These are phyloP conservation scores for Brachionus paranguensis DNA, from an alignment of 1,140 invertebrate species.

Conservation along the genomic window DNA sequence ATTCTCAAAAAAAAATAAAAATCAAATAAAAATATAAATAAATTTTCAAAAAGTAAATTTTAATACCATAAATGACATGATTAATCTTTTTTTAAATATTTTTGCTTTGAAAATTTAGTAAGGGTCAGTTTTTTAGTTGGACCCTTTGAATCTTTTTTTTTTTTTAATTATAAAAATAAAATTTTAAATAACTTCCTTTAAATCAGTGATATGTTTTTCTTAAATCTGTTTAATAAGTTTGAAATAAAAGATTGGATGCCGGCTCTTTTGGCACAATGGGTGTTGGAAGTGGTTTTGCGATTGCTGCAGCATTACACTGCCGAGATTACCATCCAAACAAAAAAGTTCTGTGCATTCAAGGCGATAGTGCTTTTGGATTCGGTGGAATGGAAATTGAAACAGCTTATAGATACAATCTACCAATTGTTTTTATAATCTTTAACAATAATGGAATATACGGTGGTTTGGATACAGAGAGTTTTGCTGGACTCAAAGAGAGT, in stretches of 20 bases:
- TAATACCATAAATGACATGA: too few species aligned
- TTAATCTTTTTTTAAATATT: too few species aligned
- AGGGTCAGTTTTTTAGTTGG: too few species aligned
- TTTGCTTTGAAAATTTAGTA: too few species aligned
- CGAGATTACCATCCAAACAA: constrained; percentile 71
- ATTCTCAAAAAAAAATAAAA: too few species aligned
- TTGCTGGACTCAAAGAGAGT: background rate
- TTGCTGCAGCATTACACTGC: constrained; percentile 83
- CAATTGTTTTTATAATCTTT: constrained; percentile 80
- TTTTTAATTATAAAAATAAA: too few species aligned
- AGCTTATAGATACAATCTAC: constrained; percentile 83
- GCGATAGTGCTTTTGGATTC: constrained; percentile 93
- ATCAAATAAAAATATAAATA: too few species aligned
- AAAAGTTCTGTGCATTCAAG: constrained; percentile 76
- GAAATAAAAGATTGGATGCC: constrained; percentile 52
- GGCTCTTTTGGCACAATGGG: constrained; percentile 93
- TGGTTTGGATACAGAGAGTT: constrained; percentile 8
- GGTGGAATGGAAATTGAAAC: constrained; percentile 96
- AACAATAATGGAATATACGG: constrained; percentile 90
- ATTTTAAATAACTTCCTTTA: too few species aligned
- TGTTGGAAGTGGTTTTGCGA: constrained; percentile 83
- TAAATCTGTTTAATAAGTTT: too few species aligned
- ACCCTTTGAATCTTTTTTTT: too few species aligned
- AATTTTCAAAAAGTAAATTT: too few species aligned
- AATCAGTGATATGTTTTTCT: too few species aligned